Conservation (phyloP, 2,797 vertebrate species). For the Hapalemur alaotrensis region DNA sequence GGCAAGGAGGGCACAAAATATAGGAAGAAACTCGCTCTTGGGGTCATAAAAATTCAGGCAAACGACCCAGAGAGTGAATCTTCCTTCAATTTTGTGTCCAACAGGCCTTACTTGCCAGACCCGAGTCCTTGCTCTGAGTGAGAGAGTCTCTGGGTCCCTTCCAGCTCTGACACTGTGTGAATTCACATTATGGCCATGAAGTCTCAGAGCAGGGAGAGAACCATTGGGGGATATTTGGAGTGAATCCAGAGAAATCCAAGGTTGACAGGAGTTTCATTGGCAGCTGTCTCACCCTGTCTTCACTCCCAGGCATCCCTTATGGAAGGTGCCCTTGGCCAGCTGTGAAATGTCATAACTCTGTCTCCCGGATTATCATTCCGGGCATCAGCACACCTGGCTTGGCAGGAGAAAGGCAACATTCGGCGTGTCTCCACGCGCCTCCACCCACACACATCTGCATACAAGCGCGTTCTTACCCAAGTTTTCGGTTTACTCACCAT, state of each 20-base stretch:
- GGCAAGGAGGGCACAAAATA: not conserved
- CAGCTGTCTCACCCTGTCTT: not conserved
- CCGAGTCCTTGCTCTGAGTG: not conserved
- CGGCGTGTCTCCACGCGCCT: not conserved
- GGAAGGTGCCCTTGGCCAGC: not conserved
- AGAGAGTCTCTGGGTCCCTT: not conserved
- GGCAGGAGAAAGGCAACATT: not conserved
- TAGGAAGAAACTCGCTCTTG: not conserved
- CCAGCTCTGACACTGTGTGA: not conserved
- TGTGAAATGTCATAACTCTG: not conserved
- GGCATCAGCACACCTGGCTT: not conserved
- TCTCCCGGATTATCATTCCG: not conserved
- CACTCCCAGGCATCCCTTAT: not conserved
- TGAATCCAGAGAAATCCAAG: not conserved
- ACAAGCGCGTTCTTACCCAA: not conserved
- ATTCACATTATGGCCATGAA: not conserved
- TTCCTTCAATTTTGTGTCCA: not conserved
- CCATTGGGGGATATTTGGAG: not conserved
- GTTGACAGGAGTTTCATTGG: not conserved
- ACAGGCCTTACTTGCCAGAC: not conserved
- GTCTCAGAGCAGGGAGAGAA: not conserved
- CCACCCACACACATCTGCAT: not conserved
- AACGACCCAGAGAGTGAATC: not conserved
- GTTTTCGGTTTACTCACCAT: slow-evolving; percentile 88
- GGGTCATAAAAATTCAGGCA: not conserved